Percentiles rank a stretch among this genome's conserved stretches.
Evolutionary conservation across 2,797 vertebrate species (phyloP).

Genomic region (Poeciliopsis paucimaculata): DNA sequence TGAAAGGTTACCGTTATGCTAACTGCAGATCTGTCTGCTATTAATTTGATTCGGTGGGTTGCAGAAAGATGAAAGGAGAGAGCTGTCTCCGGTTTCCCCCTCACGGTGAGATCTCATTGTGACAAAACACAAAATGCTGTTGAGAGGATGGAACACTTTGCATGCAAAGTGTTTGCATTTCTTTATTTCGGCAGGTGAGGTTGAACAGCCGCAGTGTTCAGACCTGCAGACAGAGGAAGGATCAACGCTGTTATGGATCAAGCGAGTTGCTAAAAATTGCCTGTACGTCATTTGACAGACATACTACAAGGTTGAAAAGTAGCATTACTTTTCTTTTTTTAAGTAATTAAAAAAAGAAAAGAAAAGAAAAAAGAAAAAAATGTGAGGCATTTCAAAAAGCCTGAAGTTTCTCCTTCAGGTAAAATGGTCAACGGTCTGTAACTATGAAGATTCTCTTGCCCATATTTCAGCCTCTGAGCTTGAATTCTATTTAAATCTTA

Average conservation of each 20-base stretch:
- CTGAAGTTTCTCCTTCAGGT: background rate
- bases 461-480: background rate
- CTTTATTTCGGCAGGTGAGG: constrained; percentile 18
- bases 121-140: constrained; percentile 46
- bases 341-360: constrained; percentile 3
- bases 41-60: constrained; percentile 58
- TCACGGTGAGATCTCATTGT: constrained; percentile 49
- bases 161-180: constrained; percentile 18
- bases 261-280: constrained; percentile 4
- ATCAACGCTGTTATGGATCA: constrained; percentile 42
- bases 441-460: background rate
- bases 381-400: background rate
- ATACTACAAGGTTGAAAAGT: background rate
- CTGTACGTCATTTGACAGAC: background rate
- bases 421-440: background rate
- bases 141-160: constrained; percentile 25
- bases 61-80: constrained; percentile 60
- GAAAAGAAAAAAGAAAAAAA: background rate
- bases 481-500: background rate
- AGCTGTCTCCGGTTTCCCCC: constrained; percentile 61
- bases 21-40: constrained; percentile 18
- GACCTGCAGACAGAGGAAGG: constrained; percentile 21
- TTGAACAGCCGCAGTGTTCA: background rate
- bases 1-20: constrained; percentile 12
- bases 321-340: no score